phyloP scores from a whole-genome alignment of 2,113 vertebrate genomes.

The Eolophus roseicapilla region DNA sequence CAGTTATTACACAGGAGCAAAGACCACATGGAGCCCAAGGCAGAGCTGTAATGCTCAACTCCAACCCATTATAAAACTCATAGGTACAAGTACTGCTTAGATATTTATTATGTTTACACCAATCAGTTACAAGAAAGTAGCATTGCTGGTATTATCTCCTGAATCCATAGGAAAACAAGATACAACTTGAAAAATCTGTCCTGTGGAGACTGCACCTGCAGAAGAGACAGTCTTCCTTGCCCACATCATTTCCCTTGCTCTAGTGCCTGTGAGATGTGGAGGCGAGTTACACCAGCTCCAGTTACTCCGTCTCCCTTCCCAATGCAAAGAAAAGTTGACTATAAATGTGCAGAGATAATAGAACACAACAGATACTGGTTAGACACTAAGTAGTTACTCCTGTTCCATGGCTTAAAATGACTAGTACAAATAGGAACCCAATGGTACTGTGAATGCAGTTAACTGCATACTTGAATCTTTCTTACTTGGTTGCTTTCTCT shows the following conservation, averaged over 20 bases:
- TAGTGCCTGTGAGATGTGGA: neutral
- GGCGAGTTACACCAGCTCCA: conserved; percentile 22
- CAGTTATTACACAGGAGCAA: neutral
- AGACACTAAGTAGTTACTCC: conserved; percentile 18
- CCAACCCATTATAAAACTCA: conserved; percentile 14
- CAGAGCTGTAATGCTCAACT: neutral
- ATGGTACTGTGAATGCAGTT: neutral
- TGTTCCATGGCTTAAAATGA: conserved; percentile 5
- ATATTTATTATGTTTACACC: conserved; percentile 67
- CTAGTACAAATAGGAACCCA: neutral
- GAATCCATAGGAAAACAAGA: conserved; percentile 46
- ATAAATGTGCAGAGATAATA: conserved; percentile 19
- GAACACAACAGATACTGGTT: conserved; percentile 41
- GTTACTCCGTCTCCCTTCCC: conserved; percentile 15
- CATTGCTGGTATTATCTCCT: conserved; percentile 46
- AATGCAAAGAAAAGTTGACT: conserved; percentile 44
- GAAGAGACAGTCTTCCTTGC: neutral
- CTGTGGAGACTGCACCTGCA: neutral
- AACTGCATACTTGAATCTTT: neutral
- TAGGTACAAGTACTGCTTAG: conserved; percentile 51
- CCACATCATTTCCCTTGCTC: neutral
- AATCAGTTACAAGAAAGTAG: conserved; percentile 59
- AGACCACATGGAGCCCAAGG: neutral
- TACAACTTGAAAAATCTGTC: neutral
- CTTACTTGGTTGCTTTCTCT: neutral